These are phyloP conservation scores for Borostomias antarcticus DNA, from an alignment of 2,797 vertebrate genomes.

Conservation along the genomic window DNA sequence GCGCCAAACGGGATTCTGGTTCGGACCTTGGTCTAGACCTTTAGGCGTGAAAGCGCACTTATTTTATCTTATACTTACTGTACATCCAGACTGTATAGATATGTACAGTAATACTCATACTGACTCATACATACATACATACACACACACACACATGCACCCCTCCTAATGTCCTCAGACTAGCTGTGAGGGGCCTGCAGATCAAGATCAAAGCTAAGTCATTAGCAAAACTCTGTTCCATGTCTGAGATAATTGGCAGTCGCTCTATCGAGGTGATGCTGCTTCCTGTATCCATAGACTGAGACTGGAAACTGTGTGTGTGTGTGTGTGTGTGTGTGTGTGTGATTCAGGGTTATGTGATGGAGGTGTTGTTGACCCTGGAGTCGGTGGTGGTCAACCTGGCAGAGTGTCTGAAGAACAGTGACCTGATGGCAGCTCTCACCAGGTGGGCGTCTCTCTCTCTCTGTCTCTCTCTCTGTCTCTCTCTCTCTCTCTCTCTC, in stretches of 20 bases:
- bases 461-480: neutral
- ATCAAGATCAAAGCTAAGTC: too few species aligned
- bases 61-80: too few species aligned
- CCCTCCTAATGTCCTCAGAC: too few species aligned
- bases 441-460: conserved; percentile 81
- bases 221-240: too few species aligned
- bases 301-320: neutral
- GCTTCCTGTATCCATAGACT: neutral
- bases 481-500: conserved; percentile 4
- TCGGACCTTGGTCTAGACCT: too few species aligned
- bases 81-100: too few species aligned
- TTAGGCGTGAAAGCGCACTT: too few species aligned
- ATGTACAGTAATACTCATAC: too few species aligned
- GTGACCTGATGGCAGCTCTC: conserved; percentile 91
- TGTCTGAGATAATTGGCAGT: neutral
- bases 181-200: too few species aligned
- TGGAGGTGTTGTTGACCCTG: conserved; percentile 95
- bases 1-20: too few species aligned
- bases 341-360: conserved; percentile 90
- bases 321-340: conserved; percentile 8
- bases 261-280: neutral
- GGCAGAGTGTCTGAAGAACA: conserved; percentile 97
- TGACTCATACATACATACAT: too few species aligned
- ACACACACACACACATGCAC: too few species aligned
- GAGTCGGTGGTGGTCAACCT: conserved; percentile 97